Percentiles rank a stretch among this genome's conserved stretches.
These are phyloP conservation scores for Synanthedon myopaeformis DNA, from an alignment of 2,888 invertebrate species.

Conservation along the genomic window DNA sequence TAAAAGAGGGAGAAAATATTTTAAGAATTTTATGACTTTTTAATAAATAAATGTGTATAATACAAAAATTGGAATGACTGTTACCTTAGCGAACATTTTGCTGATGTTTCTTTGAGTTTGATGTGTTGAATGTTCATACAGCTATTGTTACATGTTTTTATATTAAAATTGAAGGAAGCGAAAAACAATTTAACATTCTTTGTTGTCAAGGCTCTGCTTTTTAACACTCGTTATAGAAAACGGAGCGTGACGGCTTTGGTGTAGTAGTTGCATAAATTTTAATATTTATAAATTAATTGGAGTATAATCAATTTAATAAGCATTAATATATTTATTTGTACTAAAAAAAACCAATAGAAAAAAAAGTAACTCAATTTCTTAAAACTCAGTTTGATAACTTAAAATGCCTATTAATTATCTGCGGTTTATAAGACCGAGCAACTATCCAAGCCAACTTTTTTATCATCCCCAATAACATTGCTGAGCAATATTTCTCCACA, in stretches of 20 bases:
- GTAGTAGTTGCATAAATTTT: not conserved
- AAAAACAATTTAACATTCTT: constrained; percentile 18
- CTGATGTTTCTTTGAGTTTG: constrained; percentile 28
- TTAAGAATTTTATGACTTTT: not conserved
- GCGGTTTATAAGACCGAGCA: too few species aligned
- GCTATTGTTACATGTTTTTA: constrained; percentile 41
- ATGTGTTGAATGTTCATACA: constrained; percentile 32
- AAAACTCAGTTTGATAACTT: too few species aligned
- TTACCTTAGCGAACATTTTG: constrained; percentile 48
- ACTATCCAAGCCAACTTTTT: too few species aligned
- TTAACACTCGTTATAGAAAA: constrained; percentile 17
- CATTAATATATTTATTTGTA: too few species aligned
- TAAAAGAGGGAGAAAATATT: constrained; percentile 9
- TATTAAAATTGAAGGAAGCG: constrained; percentile 39
- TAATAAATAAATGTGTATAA: not conserved
- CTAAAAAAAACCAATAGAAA: too few species aligned
- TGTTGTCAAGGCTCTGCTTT: constrained; percentile 33
- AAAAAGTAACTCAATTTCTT: too few species aligned
- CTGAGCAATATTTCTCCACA: too few species aligned
- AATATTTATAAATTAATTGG: not conserved
- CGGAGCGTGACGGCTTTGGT: constrained; percentile 41
- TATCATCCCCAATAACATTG: too few species aligned
- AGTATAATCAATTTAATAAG: too few species aligned
- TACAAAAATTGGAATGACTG: not conserved
- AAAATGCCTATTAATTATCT: too few species aligned